phyloP scores from a whole-genome alignment of 2,888 invertebrate species.

The Megastigmus dorsalis region DNA sequence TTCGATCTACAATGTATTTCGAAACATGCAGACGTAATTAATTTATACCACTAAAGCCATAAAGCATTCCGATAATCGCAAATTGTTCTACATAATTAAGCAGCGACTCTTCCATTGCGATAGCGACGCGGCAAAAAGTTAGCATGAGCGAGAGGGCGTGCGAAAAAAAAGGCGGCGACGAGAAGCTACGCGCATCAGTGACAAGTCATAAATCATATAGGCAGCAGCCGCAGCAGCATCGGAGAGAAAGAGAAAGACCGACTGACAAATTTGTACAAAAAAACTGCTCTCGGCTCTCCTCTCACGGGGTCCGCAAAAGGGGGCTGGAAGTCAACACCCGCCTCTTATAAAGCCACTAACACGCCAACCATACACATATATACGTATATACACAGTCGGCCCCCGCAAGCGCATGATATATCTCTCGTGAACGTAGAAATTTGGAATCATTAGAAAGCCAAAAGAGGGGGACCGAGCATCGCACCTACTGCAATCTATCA shows the following conservation, averaged over 20 bases:
- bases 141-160: not conserved
- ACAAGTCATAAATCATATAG: constrained; percentile 63
- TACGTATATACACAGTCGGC: too few species aligned
- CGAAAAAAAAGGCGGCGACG: not conserved
- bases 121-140: not conserved
- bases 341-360: constrained; percentile 1
- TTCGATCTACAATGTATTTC: too few species aligned
- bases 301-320: constrained; percentile 56
- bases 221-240: too few species aligned
- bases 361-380: too few species aligned
- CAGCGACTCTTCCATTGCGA: not conserved
- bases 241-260: constrained; percentile 35
- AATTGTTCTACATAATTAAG: constrained; percentile 15
- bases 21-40: too few species aligned
- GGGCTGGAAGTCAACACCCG: constrained; percentile 41
- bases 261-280: constrained; percentile 67
- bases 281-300: constrained; percentile 57
- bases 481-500: constrained; percentile 70
- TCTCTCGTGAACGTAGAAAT: constrained; percentile 63
- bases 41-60: not conserved
- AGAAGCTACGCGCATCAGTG: constrained; percentile 31
- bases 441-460: constrained; percentile 69
- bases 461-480: constrained; percentile 26
- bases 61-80: not conserved
- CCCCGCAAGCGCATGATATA: constrained; percentile 5